A percentile compares a stretch with the other conserved stretches of the same genome.
Conservation (phyloP, 2,888 invertebrate genomes). For the Cistogaster globosa region DNA sequence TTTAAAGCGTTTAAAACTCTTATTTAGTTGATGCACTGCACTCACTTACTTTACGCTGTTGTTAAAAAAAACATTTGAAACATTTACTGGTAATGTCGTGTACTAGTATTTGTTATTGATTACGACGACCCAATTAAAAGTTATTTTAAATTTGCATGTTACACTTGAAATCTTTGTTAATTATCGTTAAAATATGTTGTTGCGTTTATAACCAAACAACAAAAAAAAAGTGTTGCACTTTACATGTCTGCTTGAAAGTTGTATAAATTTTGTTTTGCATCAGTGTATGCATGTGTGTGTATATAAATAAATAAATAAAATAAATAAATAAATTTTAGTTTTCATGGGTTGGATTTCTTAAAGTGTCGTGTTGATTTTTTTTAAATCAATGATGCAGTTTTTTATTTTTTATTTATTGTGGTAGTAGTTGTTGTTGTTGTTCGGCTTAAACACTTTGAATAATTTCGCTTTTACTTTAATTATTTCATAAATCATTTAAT, state of each 20-base stretch:
- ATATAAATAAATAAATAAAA: too few species aligned
- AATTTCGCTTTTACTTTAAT: constrained; percentile 41
- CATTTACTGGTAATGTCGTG: constrained; percentile 31
- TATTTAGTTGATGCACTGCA: constrained; percentile 15
- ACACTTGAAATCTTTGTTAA: constrained; percentile 70
- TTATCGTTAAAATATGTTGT: constrained; percentile 58
- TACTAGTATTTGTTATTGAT: constrained; percentile 12
- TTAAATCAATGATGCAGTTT: constrained; percentile 49
- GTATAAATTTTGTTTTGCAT: background rate
- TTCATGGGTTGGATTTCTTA: constrained; percentile 49
- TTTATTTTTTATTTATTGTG: background rate
- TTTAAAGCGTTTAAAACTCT: constrained; percentile 32
- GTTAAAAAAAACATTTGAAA: constrained; percentile 27
- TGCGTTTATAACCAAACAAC: constrained; percentile 13
- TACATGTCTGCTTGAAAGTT: constrained; percentile 29
- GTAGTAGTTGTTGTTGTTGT: background rate
- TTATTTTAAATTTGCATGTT: constrained; percentile 68
- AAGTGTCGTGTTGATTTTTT: constrained; percentile 45
- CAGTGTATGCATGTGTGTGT: background rate
- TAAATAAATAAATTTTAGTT: too few species aligned
- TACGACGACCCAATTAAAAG: constrained; percentile 69
- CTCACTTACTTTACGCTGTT: constrained; percentile 16
- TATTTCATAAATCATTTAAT: constrained; percentile 50
- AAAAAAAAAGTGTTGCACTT: constrained; percentile 30
- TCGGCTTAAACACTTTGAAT: constrained; percentile 26